Conservation (phyloP, 1,140 invertebrate species). For the Halotydeus destructor region DNA sequence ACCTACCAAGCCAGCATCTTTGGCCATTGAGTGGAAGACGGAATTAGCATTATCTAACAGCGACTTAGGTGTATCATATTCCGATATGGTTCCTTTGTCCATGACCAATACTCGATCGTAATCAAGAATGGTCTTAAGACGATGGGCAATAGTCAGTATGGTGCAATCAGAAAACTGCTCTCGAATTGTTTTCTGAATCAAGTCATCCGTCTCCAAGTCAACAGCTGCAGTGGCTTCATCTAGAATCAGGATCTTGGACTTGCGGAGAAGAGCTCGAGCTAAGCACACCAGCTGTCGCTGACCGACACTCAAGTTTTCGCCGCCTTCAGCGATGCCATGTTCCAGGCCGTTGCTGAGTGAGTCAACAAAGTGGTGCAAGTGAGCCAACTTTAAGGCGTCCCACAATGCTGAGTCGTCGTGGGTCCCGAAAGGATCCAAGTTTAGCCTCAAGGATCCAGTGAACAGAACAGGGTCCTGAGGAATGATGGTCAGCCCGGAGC, state of each 20-base stretch:
- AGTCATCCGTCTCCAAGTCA: slow-evolving; percentile 40
- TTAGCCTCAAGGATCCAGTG: slow-evolving; percentile 29
- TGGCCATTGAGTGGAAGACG: slow-evolving; percentile 78
- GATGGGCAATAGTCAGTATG: slow-evolving; percentile 25
- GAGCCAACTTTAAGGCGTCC: slow-evolving; percentile 50
- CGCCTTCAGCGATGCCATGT: slow-evolving; percentile 24
- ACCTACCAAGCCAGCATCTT: slow-evolving; percentile 53
- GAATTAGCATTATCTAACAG: slow-evolving; percentile 41
- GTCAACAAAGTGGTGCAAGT: slow-evolving; percentile 52
- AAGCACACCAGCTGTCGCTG: slow-evolving; percentile 50
- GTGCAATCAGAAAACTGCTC: slow-evolving; percentile 4
- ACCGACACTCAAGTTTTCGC: slow-evolving; percentile 40
- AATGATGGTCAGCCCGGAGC: slow-evolving; percentile 37
- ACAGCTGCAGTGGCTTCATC: slow-evolving; percentile 56
- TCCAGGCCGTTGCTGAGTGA: slow-evolving; percentile 21
- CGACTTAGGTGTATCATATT: slow-evolving; percentile 65
- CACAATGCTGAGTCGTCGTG: slow-evolving; percentile 56
- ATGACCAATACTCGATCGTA: slow-evolving; percentile 15
- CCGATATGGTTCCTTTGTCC: slow-evolving; percentile 42
- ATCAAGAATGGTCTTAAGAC: slow-evolving; percentile 24
- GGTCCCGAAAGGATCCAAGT: slow-evolving; percentile 26
- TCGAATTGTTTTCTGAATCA: slow-evolving; percentile 24
- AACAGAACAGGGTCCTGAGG: slow-evolving; percentile 48
- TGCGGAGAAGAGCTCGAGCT: slow-evolving; percentile 42
- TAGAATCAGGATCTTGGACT: slow-evolving; percentile 40